phyloP scores from a whole-genome alignment of 2,113 vertebrate species.

The Hypocryptadius cinnamomeus region DNA sequence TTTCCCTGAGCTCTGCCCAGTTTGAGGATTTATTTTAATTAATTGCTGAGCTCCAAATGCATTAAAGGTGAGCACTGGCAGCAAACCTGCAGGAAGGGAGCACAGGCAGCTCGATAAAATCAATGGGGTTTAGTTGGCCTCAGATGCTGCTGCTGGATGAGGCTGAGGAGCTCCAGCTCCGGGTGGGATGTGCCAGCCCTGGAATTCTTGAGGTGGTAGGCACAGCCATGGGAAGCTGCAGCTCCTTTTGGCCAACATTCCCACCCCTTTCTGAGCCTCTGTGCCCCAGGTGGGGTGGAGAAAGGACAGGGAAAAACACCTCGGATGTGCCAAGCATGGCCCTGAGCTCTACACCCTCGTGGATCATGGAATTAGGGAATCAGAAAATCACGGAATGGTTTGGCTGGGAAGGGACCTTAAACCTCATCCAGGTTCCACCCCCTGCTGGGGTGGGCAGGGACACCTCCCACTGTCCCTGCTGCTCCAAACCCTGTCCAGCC shows the following conservation, averaged over 20 bases:
- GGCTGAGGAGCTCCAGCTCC: background rate
- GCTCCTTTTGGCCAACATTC: background rate
- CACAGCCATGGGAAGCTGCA: background rate
- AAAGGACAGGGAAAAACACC: too few relatives aligned
- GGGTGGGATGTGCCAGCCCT: background rate
- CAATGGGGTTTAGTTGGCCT: background rate
- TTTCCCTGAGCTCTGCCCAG: background rate
- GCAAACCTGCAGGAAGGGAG: background rate
- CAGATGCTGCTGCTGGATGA: fast-evolving
- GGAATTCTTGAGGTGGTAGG: background rate
- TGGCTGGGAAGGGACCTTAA: background rate
- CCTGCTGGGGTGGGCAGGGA: background rate
- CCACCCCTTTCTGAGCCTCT: background rate
- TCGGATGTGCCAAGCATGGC: fast-evolving
- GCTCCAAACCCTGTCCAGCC: background rate
- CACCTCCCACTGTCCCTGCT: background rate
- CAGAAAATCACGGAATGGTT: background rate
- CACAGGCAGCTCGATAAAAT: background rate
- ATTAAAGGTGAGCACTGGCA: background rate
- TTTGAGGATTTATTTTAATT: background rate
- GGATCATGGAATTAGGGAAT: background rate
- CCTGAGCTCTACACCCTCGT: background rate
- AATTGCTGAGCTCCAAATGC: background rate
- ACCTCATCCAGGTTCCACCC: background rate
- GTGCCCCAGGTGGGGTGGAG: background rate